Base-by-base conservation (phyloP, 2,113 vertebrate species). In the Chaetodon auriga region DNA sequence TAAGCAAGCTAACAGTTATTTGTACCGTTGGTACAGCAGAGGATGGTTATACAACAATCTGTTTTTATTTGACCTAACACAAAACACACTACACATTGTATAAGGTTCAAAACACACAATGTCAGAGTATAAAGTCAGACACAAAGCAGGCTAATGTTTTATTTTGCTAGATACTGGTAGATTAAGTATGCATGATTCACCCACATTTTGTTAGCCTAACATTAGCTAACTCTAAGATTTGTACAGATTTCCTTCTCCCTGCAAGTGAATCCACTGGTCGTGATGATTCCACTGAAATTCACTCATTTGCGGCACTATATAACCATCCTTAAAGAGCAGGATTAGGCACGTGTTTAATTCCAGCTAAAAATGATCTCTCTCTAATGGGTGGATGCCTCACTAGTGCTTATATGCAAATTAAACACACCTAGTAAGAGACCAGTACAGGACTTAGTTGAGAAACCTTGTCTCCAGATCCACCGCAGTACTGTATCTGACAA, bases 401-500 rank as follows among this genome's bases (percentile, higher is more conserved):
- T 2, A 13, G 25, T 30, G 6, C 11, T 36, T 21, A 6, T 6
- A 18, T 64, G 7, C 5, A 7, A 58, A 30, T 41, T 9, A 21
- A 58, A 41, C 7, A 18, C 41, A 41, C 15, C 19, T 51, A 55
- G 6, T 25, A 2, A 6, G 16, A 7, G 46, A 53, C 13, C 3
- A 13, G n/a, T 5, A 7, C 10, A 25, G n/a, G 2, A 19, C 43
- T 70, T 48, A 53, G 21, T 43, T 49, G 41, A n/a, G 62, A 60
- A 49, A 54, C 35, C 5, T 30, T 63, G 19, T 57, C 5, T 65
- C 60, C 53, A 25, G 10, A 63, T 25, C 23, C 14, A 49, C 48
- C 6, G 21, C 51, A 86, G 2, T 21, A 36, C 14, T 0, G 38
- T 41, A 65, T 71, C 71, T 80, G 12, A 62, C 49, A 76, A 77